Conservation (phyloP, 2,888 invertebrate species). For the Lacanobia oleracea region DNA sequence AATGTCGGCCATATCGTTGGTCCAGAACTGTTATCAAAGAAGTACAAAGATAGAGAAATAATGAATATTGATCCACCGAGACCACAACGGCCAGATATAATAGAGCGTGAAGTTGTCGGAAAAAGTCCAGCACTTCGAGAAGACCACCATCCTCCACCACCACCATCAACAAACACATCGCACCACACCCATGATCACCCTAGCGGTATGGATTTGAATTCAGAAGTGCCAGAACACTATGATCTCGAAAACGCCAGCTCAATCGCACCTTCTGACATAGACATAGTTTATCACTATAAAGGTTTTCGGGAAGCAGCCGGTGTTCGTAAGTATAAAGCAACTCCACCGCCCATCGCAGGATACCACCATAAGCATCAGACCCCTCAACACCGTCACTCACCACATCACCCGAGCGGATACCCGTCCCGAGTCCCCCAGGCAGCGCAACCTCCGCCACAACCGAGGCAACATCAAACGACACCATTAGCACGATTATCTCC, state of each 20-base stretch:
- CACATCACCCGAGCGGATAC: conserved; percentile 94
- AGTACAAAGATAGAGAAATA: conserved; percentile 96
- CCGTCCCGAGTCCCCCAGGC: conserved; percentile 93
- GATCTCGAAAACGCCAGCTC: conserved; percentile 99
- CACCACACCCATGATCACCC: conserved; percentile 94
- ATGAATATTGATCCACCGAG: conserved; percentile 93
- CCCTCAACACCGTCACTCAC: conserved; percentile 94
- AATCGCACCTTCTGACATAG: conserved; percentile 99
- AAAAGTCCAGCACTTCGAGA: conserved; percentile 95
- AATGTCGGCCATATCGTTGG: conserved; percentile 95
- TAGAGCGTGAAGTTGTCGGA: conserved; percentile 96
- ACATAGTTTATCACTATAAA: conserved; percentile 99
- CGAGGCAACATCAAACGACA: conserved; percentile 96
- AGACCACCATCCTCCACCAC: conserved; percentile 95
- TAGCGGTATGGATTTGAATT: conserved; percentile 93
- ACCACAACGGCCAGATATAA: conserved; percentile 97
- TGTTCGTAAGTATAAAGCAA: conserved; percentile 96
- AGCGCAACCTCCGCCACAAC: conserved; percentile 92
- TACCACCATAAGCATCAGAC: conserved; percentile 95
- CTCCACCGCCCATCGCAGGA: conserved; percentile 94
- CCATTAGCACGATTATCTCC: conserved; percentile 97
- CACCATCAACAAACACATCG: conserved; percentile 93
- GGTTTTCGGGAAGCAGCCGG: conserved; percentile 96
- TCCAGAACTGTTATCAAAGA: conserved; percentile 96
- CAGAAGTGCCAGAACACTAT: conserved; percentile 97